Evolutionary conservation across 2,888 invertebrate genomes (phyloP).

Genomic region (Anticlea derivata): DNA sequence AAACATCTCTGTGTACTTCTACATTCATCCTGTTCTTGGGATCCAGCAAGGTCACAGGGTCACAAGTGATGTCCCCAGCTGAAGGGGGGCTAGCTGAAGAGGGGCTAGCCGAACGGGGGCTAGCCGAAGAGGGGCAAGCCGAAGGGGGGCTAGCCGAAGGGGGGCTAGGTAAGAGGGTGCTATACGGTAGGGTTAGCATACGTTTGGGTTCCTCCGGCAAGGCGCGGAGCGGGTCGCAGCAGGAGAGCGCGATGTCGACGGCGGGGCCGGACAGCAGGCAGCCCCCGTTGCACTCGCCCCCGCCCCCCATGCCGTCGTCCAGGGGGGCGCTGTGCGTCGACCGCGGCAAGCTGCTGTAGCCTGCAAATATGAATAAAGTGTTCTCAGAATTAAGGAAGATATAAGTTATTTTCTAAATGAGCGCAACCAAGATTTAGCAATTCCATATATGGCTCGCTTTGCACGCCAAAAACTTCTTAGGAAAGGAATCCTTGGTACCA

Average conservation of each 20-base stretch:
- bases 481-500: too few species aligned
- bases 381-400: too few species aligned
- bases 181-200: constrained; percentile 10
- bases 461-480: too few species aligned
- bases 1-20: neutral
- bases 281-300: constrained; percentile 70
- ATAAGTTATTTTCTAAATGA: too few species aligned
- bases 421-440: too few species aligned
- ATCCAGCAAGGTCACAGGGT: neutral
- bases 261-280: constrained; percentile 80
- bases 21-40: too few species aligned
- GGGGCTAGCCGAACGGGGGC: too few species aligned
- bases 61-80: too few species aligned
- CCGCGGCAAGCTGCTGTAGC: constrained; percentile 93
- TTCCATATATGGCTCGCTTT: too few species aligned
- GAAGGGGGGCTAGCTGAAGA: too few species aligned
- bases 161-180: neutral
- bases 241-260: constrained; percentile 82
- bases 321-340: constrained; percentile 91
- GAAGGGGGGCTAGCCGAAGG: too few species aligned
- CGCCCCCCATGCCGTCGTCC: constrained; percentile 67
- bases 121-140: too few species aligned
- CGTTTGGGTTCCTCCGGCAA: constrained; percentile 84
- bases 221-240: constrained; percentile 87
- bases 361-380: constrained; percentile 59